A percentile compares a stretch with the other conserved stretches of the same genome.
phyloP scores from a whole-genome alignment of 2,797 vertebrate species.

The Stomatorhinus walkeri region DNA sequence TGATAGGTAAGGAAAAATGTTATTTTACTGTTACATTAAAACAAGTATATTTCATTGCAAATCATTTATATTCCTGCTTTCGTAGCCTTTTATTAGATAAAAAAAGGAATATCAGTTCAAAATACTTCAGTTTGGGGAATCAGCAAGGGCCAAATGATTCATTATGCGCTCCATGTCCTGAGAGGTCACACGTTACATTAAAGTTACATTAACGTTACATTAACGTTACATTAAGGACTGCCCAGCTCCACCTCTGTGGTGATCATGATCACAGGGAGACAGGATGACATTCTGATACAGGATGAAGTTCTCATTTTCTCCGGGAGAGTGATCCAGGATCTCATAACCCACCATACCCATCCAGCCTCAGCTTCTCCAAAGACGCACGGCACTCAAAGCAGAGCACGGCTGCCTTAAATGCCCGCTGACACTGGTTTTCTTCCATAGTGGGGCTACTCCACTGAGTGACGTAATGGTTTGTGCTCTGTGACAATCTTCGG shows the following conservation, averaged over 20 bases:
- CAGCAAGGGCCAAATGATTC: conserved; percentile 44
- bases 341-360: neutral
- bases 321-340: neutral
- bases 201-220: conserved; percentile 33
- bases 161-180: conserved; percentile 44
- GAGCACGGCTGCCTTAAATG: neutral
- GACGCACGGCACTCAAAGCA: neutral
- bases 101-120: conserved; percentile 43
- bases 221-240: conserved; percentile 39
- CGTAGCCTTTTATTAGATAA: conserved; percentile 36
- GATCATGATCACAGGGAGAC: neutral
- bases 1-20: conserved; percentile 22
- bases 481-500: neutral
- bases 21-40: conserved; percentile 32
- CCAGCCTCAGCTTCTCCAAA: neutral
- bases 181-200: conserved; percentile 36
- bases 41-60: conserved; percentile 41
- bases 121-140: conserved; percentile 30
- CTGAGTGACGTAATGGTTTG: neutral
- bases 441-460: neutral
- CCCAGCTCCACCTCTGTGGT: conserved; percentile 32
- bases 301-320: neutral
- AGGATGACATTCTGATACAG: neutral
- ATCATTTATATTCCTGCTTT: conserved; percentile 33
- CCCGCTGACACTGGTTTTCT: neutral